These are phyloP conservation scores for Popillia japonica DNA, from an alignment of 1,140 invertebrate species.

Conservation along the genomic window DNA sequence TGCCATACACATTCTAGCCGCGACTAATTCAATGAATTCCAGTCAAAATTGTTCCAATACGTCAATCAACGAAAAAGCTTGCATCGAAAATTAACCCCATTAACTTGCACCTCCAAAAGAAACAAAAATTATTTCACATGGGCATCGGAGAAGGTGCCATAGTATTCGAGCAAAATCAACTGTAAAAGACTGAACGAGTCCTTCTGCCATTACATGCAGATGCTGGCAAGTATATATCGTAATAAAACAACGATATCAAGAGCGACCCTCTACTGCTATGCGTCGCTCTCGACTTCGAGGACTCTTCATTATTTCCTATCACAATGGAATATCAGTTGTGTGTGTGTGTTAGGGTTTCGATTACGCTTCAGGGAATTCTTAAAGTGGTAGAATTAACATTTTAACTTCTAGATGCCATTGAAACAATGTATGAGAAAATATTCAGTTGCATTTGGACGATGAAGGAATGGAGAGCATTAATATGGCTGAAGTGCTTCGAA, in stretches of 20 bases:
- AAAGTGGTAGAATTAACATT: slow-evolving; percentile 23
- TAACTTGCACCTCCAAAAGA: background rate
- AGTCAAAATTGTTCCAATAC: too few species aligned
- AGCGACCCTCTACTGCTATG: background rate
- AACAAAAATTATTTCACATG: background rate
- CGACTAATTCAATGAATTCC: too few species aligned
- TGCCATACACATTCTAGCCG: too few species aligned
- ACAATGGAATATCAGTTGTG: slow-evolving; percentile 29
- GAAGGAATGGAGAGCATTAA: background rate
- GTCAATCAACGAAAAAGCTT: too few species aligned
- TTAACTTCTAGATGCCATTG: slow-evolving; percentile 17
- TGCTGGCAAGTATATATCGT: background rate
- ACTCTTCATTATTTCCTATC: slow-evolving; percentile 31
- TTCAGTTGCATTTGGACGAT: background rate
- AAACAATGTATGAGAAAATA: slow-evolving; percentile 37
- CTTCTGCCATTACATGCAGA: background rate
- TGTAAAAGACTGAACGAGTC: background rate
- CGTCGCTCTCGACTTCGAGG: background rate
- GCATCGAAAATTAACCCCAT: too few species aligned
- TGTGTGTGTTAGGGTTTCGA: slow-evolving; percentile 20
- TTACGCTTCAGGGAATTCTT: slow-evolving; percentile 18
- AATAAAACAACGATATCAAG: slow-evolving; percentile 28
- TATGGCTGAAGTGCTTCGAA: background rate
- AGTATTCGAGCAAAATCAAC: background rate
- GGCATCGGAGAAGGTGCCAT: background rate